phyloP scores from a whole-genome alignment of 2,797 vertebrate genomes.

The Gadopsis bispinosus region DNA sequence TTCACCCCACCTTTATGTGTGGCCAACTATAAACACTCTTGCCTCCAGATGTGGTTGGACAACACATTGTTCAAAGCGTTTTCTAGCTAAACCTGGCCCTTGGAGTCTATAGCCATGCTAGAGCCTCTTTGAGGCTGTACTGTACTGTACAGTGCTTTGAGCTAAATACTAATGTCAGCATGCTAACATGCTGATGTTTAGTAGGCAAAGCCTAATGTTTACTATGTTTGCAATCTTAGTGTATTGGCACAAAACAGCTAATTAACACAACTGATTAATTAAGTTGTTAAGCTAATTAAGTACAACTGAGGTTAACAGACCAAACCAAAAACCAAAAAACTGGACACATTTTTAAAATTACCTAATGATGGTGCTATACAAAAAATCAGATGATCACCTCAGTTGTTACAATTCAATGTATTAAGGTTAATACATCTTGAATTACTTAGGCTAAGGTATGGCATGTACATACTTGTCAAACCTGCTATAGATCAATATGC shows the following conservation, averaged over 20 bases:
- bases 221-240: not conserved
- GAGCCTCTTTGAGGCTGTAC: not conserved
- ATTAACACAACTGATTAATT: no score
- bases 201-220: not conserved
- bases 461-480: not conserved
- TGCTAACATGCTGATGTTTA: no score
- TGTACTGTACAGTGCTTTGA: no score
- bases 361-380: no score
- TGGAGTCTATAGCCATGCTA: not conserved
- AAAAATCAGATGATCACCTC: no score
- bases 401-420: not conserved
- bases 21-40: no score
- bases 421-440: not conserved
- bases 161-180: no score
- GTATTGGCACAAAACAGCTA: no score
- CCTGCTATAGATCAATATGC: not conserved
- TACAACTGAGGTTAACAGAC: not conserved
- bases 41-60: no score
- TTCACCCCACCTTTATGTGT: no score
- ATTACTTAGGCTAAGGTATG: not conserved
- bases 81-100: not conserved
- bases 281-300: no score
- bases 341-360: no score
- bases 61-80: not conserved
- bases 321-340: not conserved